These are phyloP conservation scores for Cerceris rybyensis DNA, from an alignment of 2,888 invertebrate species.

Conservation along the genomic window DNA sequence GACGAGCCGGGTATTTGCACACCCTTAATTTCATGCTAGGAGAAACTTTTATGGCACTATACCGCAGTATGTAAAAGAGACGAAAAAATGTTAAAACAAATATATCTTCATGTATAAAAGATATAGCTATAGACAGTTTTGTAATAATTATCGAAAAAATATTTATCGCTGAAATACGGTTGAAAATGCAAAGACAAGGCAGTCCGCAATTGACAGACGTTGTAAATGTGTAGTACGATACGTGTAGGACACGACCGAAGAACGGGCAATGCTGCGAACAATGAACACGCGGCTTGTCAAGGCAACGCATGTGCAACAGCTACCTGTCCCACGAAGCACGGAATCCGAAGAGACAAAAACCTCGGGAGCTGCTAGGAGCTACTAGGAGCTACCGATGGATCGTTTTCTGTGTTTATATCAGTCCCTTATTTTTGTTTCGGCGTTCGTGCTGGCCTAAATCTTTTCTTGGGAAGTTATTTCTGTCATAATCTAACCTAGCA, in stretches of 20 bases:
- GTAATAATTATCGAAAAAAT: no score
- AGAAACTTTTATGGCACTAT: no score
- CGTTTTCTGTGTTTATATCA: conserved; percentile 71
- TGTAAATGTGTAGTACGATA: not conserved
- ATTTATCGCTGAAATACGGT: no score
- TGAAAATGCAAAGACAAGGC: no score
- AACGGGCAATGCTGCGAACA: not conserved
- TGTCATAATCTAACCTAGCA: conserved; percentile 51
- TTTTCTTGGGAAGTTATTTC: conserved; percentile 31
- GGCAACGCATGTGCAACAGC: conserved; percentile 65
- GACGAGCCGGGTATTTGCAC: no score
- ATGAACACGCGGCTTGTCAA: conserved; percentile 49
- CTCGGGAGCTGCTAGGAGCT: conserved; percentile 40
- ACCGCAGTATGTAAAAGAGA: no score
- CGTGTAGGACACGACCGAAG: not conserved
- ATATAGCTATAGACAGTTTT: no score
- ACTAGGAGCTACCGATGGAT: conserved; percentile 70
- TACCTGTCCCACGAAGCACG: conserved; percentile 58
- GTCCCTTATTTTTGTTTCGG: conserved; percentile 67
- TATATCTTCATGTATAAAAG: no score
- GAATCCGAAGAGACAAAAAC: conserved; percentile 63
- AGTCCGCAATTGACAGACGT: not conserved
- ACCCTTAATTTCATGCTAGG: no score
- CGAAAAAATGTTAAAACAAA: no score
- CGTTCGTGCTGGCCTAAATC: conserved; percentile 61